phyloP scores from a whole-genome alignment of 2,113 vertebrate genomes.

The Macrotis lagotis region DNA sequence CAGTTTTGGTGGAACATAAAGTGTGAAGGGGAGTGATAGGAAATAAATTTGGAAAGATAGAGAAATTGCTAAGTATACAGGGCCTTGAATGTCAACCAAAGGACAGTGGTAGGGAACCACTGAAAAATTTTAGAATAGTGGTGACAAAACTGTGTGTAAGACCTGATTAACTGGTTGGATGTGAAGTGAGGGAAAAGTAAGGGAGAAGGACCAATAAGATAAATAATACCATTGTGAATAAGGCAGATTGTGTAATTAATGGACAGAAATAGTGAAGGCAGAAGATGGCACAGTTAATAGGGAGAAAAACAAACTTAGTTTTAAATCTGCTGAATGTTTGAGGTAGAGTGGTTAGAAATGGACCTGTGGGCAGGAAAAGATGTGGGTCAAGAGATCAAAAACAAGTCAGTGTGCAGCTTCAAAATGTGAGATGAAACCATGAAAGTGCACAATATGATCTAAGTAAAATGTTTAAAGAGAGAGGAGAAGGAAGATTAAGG shows the following conservation, averaged over 20 bases:
- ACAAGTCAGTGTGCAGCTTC: not conserved
- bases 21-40: too few relatives aligned
- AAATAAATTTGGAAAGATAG: not conserved
- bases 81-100: not conserved
- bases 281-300: not conserved
- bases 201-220: not conserved
- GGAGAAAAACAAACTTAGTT: not conserved
- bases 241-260: not conserved
- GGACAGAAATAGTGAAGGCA: not conserved
- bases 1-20: too few relatives aligned
- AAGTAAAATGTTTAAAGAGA: not conserved
- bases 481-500: not conserved
- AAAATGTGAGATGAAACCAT: not conserved
- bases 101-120: not conserved
- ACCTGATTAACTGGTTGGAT: not conserved
- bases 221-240: not conserved
- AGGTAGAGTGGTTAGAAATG: not conserved
- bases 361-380: not conserved
- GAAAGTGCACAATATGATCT: not conserved
- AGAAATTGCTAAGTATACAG: not conserved
- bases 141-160: not conserved
- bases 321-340: not conserved
- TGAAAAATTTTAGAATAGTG: not conserved
- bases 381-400: not conserved
- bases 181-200: not conserved